These are phyloP conservation scores for Cladorhizidae sp. DNA, from an alignment of 37 sponge, comb jelly and placozoan genomes.

Conservation along the genomic window DNA sequence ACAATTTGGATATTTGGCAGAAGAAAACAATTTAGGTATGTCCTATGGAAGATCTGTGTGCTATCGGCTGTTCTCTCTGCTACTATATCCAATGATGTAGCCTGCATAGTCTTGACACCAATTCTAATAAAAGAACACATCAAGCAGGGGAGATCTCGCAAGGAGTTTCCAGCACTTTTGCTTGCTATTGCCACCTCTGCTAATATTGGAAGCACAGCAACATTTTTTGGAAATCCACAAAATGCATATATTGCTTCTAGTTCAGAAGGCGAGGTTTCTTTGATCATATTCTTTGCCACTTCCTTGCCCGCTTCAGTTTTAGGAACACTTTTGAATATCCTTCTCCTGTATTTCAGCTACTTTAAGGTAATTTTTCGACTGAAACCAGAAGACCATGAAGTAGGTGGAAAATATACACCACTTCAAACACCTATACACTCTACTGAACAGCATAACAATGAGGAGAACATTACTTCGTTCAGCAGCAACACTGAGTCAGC, in stretches of 20 bases:
- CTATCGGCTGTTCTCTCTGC: conserved; percentile 74
- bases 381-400: background rate
- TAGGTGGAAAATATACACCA: background rate
- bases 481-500: background rate
- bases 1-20: conserved; percentile 50
- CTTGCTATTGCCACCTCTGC: conserved; percentile 86
- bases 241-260: conserved; percentile 87
- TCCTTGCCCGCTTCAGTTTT: conserved; percentile 71
- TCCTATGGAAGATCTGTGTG: conserved; percentile 82
- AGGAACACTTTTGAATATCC: conserved; percentile 51
- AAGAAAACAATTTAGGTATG: conserved; percentile 47
- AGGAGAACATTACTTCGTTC: background rate
- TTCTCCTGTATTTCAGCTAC: conserved; percentile 64
- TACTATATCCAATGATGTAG: conserved; percentile 82
- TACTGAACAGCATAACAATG: background rate
- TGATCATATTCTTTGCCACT: conserved; percentile 65
- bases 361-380: conserved; percentile 24
- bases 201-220: conserved; percentile 90
- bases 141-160: conserved; percentile 49
- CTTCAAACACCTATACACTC: background rate
- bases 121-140: conserved; percentile 58
- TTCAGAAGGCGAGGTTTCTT: conserved; percentile 44
- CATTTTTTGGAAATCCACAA: conserved; percentile 88
- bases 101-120: conserved; percentile 77
- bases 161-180: conserved; percentile 67